Percentiles rank a stretch among this genome's conserved stretches.
Conservation (phyloP, 2,797 vertebrate genomes). For the Sciaenops ocellatus region DNA sequence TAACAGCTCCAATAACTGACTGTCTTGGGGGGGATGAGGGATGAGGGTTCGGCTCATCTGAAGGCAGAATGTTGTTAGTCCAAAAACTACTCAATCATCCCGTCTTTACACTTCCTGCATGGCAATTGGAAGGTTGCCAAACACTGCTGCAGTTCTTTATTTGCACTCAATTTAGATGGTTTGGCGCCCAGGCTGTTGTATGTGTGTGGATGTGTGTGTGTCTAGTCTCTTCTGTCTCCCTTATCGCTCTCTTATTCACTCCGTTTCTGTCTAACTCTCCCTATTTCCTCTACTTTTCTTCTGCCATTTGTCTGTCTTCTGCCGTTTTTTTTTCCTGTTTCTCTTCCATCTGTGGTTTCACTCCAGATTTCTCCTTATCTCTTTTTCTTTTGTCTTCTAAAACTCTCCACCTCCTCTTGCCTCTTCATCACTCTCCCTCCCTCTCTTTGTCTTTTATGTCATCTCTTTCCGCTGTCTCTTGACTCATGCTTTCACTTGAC, state of each 20-base stretch:
- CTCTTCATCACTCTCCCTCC: constrained; percentile 31
- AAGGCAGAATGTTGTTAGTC: constrained; percentile 75
- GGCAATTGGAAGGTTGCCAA: constrained; percentile 69
- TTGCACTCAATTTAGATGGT: constrained; percentile 72
- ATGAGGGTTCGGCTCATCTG: constrained; percentile 69
- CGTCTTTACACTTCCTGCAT: constrained; percentile 73
- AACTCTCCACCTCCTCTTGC: constrained; percentile 34
- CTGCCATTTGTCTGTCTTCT: constrained; percentile 42
- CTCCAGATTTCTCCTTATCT: constrained; percentile 41
- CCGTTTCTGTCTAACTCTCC: constrained; percentile 30
- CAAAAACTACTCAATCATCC: constrained; percentile 78
- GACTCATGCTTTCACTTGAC: constrained; percentile 59
- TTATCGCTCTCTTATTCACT: constrained; percentile 57
- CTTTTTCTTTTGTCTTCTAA: constrained; percentile 50
- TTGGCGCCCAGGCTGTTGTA: constrained; percentile 51
- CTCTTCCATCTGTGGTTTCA: constrained; percentile 39
- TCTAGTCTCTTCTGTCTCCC: constrained; percentile 47
- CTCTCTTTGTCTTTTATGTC: constrained; percentile 48
- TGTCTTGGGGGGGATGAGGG: constrained; percentile 70
- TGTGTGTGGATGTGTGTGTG: constrained; percentile 21
- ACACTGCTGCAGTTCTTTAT: constrained; percentile 70
- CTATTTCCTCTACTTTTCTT: constrained; percentile 30
- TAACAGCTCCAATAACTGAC: constrained; percentile 78
- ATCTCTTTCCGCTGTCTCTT: constrained; percentile 52
- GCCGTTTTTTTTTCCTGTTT: constrained; percentile 28